phyloP scores from a whole-genome alignment of 2,888 invertebrate species.

The Itoplectis maculator region DNA sequence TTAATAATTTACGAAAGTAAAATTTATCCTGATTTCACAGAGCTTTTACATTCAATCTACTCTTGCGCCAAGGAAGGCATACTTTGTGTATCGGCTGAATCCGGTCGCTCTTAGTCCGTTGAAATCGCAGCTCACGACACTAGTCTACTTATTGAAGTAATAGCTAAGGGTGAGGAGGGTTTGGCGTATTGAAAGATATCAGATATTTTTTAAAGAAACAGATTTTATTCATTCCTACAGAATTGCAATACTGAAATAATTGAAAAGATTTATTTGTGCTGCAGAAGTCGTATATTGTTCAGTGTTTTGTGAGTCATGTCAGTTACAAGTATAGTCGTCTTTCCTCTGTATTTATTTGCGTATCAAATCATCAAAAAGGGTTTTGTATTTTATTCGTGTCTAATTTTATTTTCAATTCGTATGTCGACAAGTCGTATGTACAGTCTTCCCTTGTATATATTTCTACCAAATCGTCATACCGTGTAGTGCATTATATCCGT shows the following conservation, averaged over 20 bases:
- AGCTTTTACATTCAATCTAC: background rate
- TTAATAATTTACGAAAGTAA: background rate
- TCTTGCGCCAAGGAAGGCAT: background rate
- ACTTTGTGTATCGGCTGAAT: background rate
- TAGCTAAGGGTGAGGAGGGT: background rate
- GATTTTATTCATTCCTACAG: slow-evolving; percentile 26
- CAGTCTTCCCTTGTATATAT: too few relatives aligned
- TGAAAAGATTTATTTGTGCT: background rate
- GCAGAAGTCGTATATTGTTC: slow-evolving; percentile 1
- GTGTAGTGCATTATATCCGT: too few relatives aligned
- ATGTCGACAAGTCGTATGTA: background rate
- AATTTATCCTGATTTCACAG: background rate
- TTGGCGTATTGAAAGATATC: background rate
- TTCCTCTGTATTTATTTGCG: background rate
- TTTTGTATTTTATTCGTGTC: too few relatives aligned
- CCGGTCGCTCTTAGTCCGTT: background rate
- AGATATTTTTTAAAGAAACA: background rate
- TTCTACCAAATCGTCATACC: too few relatives aligned
- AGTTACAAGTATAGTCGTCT: background rate
- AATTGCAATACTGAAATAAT: slow-evolving; percentile 6
- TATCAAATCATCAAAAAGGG: too few relatives aligned
- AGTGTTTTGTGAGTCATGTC: background rate
- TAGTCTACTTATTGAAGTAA: background rate
- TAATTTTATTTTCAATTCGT: background rate
- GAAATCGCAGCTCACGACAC: too few relatives aligned